Conservation (phyloP, 2,797 vertebrate species). For the Hippopotamyrus pictus region DNA sequence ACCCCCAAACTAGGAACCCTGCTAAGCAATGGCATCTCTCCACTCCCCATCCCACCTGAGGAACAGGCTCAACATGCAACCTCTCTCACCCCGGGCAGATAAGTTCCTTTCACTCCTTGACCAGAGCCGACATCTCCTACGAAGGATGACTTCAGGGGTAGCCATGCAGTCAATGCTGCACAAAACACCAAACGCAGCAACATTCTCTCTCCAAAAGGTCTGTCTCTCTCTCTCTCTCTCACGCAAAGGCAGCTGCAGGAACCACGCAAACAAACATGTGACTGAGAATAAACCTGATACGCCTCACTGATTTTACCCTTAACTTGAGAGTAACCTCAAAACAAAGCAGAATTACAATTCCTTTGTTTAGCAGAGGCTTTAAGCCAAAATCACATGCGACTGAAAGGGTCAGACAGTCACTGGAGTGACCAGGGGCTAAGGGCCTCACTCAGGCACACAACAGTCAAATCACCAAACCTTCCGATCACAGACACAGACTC, state of each 20-base stretch:
- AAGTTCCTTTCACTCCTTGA: not conserved
- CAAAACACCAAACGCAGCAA: not conserved
- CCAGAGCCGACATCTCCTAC: not conserved
- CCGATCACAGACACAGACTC: not conserved
- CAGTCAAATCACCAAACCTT: not conserved
- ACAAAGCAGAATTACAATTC: not conserved
- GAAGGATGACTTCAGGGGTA: not conserved
- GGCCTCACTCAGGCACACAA: not conserved
- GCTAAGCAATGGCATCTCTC: not conserved
- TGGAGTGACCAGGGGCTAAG: not conserved
- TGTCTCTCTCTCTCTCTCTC: not conserved
- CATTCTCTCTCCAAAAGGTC: not conserved
- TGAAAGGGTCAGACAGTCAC: not conserved
- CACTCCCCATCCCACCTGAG: not conserved
- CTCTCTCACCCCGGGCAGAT: not conserved
- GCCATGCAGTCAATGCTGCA: not conserved
- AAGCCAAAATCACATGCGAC: not conserved
- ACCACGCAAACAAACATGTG: not conserved
- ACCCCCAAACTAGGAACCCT: not conserved
- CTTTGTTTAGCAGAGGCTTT: not conserved
- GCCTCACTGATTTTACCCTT: not conserved
- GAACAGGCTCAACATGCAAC: not conserved
- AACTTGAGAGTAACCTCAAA: not conserved
- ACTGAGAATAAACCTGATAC: not conserved
- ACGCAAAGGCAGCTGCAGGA: not conserved